These are phyloP conservation scores for Catocala sponsa DNA, from an alignment of 2,888 invertebrate genomes.

Conservation along the genomic window DNA sequence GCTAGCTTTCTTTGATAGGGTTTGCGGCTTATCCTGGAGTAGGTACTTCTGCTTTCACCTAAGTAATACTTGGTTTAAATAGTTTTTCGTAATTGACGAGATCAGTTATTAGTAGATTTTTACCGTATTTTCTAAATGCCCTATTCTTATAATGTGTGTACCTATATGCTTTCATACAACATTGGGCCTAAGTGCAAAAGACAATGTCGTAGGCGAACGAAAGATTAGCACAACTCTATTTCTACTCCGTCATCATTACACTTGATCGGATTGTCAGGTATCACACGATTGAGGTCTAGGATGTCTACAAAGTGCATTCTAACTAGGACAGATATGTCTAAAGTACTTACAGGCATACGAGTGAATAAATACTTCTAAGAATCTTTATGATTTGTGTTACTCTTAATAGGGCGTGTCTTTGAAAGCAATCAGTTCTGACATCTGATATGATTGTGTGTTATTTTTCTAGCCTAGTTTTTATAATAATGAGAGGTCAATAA, in stretches of 20 bases:
- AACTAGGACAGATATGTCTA: slow-evolving; percentile 33
- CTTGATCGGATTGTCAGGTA: slow-evolving; percentile 52
- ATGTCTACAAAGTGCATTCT: slow-evolving; percentile 33
- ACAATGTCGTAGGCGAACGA: slow-evolving; percentile 32
- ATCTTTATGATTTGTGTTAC: neutral
- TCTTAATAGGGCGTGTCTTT: neutral
- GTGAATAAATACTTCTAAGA: slow-evolving; percentile 5
- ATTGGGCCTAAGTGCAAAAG: neutral
- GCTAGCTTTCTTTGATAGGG: no score
- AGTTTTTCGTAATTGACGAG: no score
- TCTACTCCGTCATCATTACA: slow-evolving; percentile 68
- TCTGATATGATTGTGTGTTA: neutral
- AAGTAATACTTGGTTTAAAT: no score
- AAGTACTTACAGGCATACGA: slow-evolving; percentile 3
- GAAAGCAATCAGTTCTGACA: no score
- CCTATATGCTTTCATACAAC: neutral
- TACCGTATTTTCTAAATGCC: no score
- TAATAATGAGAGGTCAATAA: no score
- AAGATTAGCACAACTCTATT: slow-evolving; percentile 38
- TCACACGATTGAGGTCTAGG: slow-evolving; percentile 57
- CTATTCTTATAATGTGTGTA: neutral
- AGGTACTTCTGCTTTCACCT: no score
- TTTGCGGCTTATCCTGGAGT: no score
- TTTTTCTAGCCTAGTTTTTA: neutral
- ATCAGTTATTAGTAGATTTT: no score